Evolutionary conservation across 2,888 invertebrate species (phyloP).

Genomic region (Tetanocera ferruginea): DNA sequence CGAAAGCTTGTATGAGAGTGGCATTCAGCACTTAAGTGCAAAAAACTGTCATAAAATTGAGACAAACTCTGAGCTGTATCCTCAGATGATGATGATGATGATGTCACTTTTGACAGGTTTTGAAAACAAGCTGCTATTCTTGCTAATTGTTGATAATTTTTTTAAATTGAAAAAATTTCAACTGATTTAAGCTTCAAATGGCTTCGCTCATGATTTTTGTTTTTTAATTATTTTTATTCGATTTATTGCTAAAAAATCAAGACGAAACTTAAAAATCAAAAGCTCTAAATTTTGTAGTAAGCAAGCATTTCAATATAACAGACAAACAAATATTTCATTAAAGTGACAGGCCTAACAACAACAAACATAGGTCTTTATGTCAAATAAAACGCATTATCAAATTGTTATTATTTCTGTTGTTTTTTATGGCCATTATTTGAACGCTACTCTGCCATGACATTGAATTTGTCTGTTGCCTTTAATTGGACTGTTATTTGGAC

Average conservation of each 20-base stretch:
- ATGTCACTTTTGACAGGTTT: too few species aligned
- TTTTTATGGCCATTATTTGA: background rate
- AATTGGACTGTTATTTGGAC: background rate
- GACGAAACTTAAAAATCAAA: background rate
- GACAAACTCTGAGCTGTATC: too few species aligned
- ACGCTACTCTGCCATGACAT: background rate
- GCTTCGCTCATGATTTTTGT: background rate
- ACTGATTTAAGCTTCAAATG: too few species aligned
- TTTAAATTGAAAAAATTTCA: too few species aligned
- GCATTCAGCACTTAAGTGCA: too few species aligned
- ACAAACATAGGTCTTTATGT: background rate
- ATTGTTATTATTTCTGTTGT: background rate
- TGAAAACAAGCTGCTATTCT: too few species aligned
- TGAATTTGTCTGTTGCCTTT: background rate
- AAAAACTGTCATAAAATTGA: too few species aligned
- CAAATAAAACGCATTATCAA: constrained; percentile 10
- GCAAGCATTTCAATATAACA: background rate
- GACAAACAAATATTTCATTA: background rate
- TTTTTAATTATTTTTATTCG: background rate
- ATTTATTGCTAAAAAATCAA: background rate
- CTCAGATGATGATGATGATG: too few species aligned
- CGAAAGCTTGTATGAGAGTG: too few species aligned
- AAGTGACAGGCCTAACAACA: background rate
- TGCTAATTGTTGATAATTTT: too few species aligned
- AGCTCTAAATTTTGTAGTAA: background rate